Percentiles rank a stretch among this genome's conserved stretches.
phyloP scores from a whole-genome alignment of 2,888 invertebrate genomes.

The Eueremaeus valkanovi region DNA sequence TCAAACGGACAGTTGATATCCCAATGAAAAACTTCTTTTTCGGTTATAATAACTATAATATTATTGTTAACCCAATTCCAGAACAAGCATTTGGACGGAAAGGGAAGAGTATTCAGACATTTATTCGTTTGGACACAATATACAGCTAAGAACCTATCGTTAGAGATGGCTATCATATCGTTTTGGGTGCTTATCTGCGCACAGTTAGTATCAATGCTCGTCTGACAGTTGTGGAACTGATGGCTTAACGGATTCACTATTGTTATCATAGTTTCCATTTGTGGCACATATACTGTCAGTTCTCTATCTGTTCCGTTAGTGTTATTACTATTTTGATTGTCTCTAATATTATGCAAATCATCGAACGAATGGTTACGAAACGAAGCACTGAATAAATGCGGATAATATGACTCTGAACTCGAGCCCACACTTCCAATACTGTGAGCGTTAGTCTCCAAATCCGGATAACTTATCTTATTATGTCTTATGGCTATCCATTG shows the following conservation, averaged over 20 bases:
- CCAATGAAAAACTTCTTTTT: slow-evolving; percentile 35
- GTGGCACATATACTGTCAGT: too few relatives aligned
- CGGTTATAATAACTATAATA: slow-evolving; percentile 28
- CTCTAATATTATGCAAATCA: background rate
- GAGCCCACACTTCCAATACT: background rate
- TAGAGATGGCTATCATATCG: slow-evolving; percentile 38
- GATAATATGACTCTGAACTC: background rate
- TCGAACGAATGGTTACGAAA: background rate
- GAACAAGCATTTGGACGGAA: slow-evolving; percentile 22
- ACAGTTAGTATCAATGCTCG: slow-evolving; percentile 31
- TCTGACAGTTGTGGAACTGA: slow-evolving; percentile 34
- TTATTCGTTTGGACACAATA: slow-evolving; percentile 36
- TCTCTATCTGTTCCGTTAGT: background rate
- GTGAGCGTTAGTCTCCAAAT: background rate
- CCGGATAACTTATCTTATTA: background rate
- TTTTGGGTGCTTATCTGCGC: slow-evolving; percentile 32
- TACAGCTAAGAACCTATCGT: slow-evolving; percentile 34
- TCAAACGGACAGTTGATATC: background rate
- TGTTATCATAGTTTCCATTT: slow-evolving; percentile 27
- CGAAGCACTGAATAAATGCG: slow-evolving; percentile 14
- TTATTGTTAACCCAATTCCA: slow-evolving; percentile 34
- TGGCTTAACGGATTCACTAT: slow-evolving; percentile 25
- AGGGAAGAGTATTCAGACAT: slow-evolving; percentile 33
- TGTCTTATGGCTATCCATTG: slow-evolving; percentile 35
- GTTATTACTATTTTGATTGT: background rate